phyloP scores from a whole-genome alignment of 2,888 invertebrate species.

The Drosophila suboccidentalis region DNA sequence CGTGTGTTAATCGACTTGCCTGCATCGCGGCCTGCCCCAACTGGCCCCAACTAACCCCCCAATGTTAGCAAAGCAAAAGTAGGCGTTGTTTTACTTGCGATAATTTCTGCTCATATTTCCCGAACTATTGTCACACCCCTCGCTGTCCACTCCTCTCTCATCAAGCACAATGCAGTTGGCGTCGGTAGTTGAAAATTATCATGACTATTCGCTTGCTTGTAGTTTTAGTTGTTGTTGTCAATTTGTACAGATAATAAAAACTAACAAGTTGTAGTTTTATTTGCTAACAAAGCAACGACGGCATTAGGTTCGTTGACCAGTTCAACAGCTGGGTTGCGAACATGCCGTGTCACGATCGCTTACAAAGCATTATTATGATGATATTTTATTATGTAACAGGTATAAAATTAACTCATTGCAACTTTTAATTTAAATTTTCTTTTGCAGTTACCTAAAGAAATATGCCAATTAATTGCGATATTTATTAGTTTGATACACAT shows the following conservation, averaged over 20 bases:
- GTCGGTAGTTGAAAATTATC: constrained; percentile 38
- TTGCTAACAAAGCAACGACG: constrained; percentile 45
- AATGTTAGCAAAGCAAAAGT: constrained; percentile 18
- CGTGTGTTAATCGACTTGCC: constrained; percentile 39
- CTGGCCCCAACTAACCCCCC: constrained; percentile 6
- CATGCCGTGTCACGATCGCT: constrained; percentile 40
- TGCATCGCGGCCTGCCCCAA: constrained; percentile 43
- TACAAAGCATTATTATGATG: constrained; percentile 1
- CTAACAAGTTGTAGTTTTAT: constrained; percentile 62
- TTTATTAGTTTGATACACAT: constrained; percentile 6
- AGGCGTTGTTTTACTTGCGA: constrained; percentile 30
- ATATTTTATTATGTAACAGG: neutral
- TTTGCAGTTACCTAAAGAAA: neutral
- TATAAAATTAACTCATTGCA: neutral
- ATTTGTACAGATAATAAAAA: constrained; percentile 65
- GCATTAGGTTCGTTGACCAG: constrained; percentile 67
- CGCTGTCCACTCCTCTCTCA: neutral
- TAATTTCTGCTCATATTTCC: constrained; percentile 30
- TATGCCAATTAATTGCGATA: constrained; percentile 1
- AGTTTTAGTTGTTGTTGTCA: constrained; percentile 45
- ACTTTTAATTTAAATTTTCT: neutral
- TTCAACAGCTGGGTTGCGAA: constrained; percentile 20
- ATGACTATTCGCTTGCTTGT: constrained; percentile 41
- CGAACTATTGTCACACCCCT: constrained; percentile 1
- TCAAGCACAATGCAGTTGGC: constrained; percentile 22